phyloP scores from a whole-genome alignment of 2,797 vertebrate species.

The Hylomyscus alleni region DNA sequence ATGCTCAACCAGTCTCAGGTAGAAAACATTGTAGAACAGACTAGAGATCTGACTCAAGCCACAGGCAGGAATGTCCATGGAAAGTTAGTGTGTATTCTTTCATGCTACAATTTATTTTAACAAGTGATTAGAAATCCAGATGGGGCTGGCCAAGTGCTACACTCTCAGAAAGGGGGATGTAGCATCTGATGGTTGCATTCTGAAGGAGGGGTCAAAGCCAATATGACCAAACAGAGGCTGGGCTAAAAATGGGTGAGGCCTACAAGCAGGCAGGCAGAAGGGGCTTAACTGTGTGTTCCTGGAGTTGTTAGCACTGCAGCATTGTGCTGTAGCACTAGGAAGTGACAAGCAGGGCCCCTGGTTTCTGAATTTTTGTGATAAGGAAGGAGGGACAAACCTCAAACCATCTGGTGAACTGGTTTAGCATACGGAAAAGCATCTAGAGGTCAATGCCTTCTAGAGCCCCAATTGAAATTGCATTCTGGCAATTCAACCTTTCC shows the following conservation, averaged over 20 bases:
- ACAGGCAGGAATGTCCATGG: not conserved
- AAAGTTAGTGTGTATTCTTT: slow-evolving; percentile 9
- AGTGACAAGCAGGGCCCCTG: slow-evolving; percentile 47
- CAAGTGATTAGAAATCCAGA: slow-evolving; percentile 14
- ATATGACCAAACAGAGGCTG: not conserved
- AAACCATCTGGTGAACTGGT: slow-evolving; percentile 2
- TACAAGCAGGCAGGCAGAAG: not conserved
- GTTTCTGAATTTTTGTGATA: slow-evolving; percentile 71
- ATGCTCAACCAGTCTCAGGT: not conserved
- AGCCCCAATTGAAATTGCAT: slow-evolving; percentile 70
- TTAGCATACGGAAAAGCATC: slow-evolving; percentile 61
- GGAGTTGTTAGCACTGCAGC: not conserved
- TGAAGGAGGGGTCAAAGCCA: not conserved
- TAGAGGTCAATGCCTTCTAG: slow-evolving; percentile 60
- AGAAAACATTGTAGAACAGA: slow-evolving; percentile 26
- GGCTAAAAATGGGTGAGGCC: not conserved
- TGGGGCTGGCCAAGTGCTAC: not conserved
- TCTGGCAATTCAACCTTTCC: slow-evolving; percentile 27
- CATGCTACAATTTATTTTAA: not conserved
- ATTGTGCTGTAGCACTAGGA: not conserved
- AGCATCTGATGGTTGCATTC: not conserved
- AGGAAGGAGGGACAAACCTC: slow-evolving; percentile 52
- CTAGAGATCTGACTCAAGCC: not conserved
- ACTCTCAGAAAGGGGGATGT: not conserved
- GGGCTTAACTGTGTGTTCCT: not conserved